phyloP scores from a whole-genome alignment of 1,140 invertebrate genomes.

The Bombus pyrosoma region DNA sequence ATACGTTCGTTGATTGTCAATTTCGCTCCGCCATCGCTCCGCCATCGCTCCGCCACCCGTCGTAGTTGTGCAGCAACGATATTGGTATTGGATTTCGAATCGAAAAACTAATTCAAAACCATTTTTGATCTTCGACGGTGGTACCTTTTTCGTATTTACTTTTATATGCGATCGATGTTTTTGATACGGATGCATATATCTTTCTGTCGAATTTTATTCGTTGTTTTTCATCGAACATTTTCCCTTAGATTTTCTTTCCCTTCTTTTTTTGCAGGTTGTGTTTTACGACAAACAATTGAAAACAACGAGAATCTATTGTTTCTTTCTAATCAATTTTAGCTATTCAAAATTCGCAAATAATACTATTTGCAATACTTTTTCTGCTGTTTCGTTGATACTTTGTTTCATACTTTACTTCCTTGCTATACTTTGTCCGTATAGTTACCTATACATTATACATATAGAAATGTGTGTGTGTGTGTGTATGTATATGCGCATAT shows the following conservation, averaged over 20 bases:
- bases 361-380: background rate
- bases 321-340: background rate
- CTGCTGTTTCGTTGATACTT: too few species aligned
- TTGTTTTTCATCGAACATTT: background rate
- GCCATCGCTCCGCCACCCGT: background rate
- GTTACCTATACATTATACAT: too few species aligned
- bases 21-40: background rate
- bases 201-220: background rate
- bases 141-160: background rate
- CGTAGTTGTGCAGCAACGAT: background rate
- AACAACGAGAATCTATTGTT: too few species aligned
- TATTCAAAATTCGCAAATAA: background rate
- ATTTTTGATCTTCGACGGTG: background rate
- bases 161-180: background rate
- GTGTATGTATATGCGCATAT: background rate
- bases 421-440: background rate
- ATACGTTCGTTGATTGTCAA: slow-evolving; percentile 31
- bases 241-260: background rate
- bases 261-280: too few species aligned
- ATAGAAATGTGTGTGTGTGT: too few species aligned
- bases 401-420: background rate
- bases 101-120: background rate
- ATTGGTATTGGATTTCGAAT: slow-evolving; percentile 5
- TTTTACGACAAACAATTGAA: too few species aligned
- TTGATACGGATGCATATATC: background rate